phyloP scores from a whole-genome alignment of 2,888 invertebrate genomes.

The Epistrophe grossulariae region DNA sequence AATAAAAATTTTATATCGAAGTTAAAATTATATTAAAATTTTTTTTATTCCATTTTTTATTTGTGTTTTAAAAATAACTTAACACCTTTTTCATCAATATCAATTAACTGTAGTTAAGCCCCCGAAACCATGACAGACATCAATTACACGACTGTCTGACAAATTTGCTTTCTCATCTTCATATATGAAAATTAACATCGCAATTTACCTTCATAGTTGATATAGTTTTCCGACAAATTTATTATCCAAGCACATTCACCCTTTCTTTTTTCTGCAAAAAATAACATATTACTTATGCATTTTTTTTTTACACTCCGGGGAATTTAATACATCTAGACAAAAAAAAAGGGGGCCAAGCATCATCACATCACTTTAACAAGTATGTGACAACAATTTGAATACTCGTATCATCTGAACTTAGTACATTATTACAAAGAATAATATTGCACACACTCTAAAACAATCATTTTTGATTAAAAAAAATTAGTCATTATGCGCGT shows the following conservation, averaged over 20 bases:
- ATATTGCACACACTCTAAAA: not conserved
- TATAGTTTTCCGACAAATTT: constrained; percentile 5
- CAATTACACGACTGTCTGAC: not conserved
- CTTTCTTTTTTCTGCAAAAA: not conserved
- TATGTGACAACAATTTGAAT: not conserved
- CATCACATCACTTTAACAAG: not conserved
- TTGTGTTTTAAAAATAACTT: no score
- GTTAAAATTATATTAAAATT: no score
- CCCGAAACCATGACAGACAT: not conserved
- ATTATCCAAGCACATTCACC: not conserved
- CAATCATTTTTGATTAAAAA: constrained; percentile 30
- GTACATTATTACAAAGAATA: not conserved
- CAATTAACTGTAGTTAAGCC: no score
- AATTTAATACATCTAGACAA: not conserved
- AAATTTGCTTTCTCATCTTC: not conserved
- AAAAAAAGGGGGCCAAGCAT: constrained; percentile 11
- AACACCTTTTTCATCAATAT: no score
- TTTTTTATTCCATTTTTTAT: no score
- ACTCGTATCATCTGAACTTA: not conserved
- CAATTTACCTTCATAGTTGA: not conserved
- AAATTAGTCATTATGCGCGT: constrained; percentile 17
- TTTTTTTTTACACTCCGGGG: no score
- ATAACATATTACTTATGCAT: not conserved
- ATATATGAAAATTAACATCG: not conserved
- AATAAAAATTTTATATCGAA: no score